These are phyloP conservation scores for Rhyacophila brunnea DNA, from an alignment of 1,140 invertebrate genomes.

Conservation along the genomic window DNA sequence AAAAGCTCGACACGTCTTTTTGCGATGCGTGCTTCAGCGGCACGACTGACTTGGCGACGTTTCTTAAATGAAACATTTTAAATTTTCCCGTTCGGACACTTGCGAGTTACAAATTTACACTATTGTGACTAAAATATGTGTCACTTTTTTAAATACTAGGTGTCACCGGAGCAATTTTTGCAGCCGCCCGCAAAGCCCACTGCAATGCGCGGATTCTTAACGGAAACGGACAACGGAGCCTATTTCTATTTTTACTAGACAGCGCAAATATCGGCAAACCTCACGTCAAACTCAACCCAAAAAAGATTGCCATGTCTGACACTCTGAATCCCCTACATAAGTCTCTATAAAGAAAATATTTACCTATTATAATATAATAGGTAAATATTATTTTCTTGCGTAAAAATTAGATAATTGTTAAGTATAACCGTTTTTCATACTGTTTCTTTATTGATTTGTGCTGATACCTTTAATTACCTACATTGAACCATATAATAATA, in stretches of 20 bases:
- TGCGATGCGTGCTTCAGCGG: constrained; percentile 48
- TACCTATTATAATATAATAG: too few relatives aligned
- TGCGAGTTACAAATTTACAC: neutral
- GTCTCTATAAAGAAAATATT: too few relatives aligned
- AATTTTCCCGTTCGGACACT: neutral
- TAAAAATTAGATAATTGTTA: too few relatives aligned
- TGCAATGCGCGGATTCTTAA: constrained; percentile 10
- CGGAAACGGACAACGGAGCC: constrained; percentile 17
- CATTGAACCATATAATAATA: too few relatives aligned
- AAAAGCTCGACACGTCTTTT: constrained; percentile 51
- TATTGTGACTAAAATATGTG: neutral
- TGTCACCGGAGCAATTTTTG: constrained; percentile 6
- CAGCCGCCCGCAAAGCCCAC: constrained; percentile 4
- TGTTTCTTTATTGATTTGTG: too few relatives aligned
- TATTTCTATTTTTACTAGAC: constrained; percentile 21
- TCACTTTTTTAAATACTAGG: constrained; percentile 9
- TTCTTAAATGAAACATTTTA: constrained; percentile 50
- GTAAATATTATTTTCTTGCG: too few relatives aligned
- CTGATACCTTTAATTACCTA: too few relatives aligned
- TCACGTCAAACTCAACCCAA: constrained; percentile 12
- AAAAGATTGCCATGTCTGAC: neutral
- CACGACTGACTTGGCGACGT: constrained; percentile 48
- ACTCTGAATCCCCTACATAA: neutral
- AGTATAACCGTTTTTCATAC: too few relatives aligned
- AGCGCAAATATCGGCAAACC: constrained; percentile 5